A percentile compares a stretch with the other conserved stretches of the same genome.
These are phyloP conservation scores for Agrochola macilenta DNA, from an alignment of 2,888 invertebrate species.

Conservation along the genomic window DNA sequence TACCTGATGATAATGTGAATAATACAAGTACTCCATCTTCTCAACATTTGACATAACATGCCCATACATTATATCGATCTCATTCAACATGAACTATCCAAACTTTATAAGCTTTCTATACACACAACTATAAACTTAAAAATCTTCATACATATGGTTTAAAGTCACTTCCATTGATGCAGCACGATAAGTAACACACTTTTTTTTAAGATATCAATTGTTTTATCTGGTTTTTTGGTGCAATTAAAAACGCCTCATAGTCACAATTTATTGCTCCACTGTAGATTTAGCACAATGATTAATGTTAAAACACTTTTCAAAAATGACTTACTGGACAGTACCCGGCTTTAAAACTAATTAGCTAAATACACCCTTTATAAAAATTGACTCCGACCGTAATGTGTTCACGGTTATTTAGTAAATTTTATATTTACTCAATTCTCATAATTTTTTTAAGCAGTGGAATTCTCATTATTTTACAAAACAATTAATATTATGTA, in stretches of 20 bases:
- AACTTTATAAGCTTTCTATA: neutral
- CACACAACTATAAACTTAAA: neutral
- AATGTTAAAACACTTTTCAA: neutral
- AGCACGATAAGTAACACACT: neutral
- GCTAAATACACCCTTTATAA: neutral
- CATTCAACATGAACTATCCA: slow-evolving; percentile 21
- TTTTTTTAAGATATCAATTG: neutral
- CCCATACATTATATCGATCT: slow-evolving; percentile 46
- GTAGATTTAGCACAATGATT: neutral
- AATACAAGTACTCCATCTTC: slow-evolving; percentile 54
- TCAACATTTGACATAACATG: slow-evolving; percentile 40
- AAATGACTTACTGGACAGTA: neutral
- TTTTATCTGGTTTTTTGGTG: neutral
- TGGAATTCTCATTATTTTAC: neutral
- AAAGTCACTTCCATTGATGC: neutral
- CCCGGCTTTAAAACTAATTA: neutral
- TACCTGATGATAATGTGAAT: slow-evolving; percentile 38
- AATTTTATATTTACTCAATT: neutral
- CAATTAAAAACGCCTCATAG: neutral
- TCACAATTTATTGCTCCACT: neutral
- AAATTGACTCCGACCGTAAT: no score
- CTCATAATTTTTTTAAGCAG: neutral
- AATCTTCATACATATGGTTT: neutral
- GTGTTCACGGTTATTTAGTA: neutral
- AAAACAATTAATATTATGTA: neutral